phyloP scores from a whole-genome alignment of 37 sponge, comb jelly and placozoan genomes.

The Petrosia ficiformis region DNA sequence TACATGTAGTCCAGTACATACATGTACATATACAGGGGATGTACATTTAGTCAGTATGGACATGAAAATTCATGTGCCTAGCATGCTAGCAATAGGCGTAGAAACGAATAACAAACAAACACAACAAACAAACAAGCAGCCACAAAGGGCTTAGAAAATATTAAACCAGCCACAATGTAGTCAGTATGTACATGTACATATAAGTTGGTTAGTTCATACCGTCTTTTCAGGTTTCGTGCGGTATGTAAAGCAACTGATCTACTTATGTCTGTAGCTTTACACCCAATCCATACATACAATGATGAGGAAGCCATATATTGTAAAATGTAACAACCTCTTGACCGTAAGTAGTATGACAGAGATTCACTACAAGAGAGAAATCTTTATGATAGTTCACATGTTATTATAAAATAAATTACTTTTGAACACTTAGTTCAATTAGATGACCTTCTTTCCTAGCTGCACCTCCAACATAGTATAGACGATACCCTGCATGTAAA shows the following conservation, averaged over 20 bases:
- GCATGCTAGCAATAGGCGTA: too few relatives aligned
- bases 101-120: too few relatives aligned
- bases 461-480: slow-evolving; percentile 56
- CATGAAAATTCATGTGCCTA: too few relatives aligned
- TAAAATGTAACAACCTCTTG: slow-evolving; percentile 68
- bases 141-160: too few relatives aligned
- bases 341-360: slow-evolving; percentile 35
- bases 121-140: too few relatives aligned
- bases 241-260: slow-evolving; percentile 29
- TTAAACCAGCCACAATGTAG: too few relatives aligned
- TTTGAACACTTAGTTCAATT: slow-evolving; percentile 34
- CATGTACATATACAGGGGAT: too few relatives aligned
- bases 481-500: not conserved
- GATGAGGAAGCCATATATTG: slow-evolving; percentile 26
- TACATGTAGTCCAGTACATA: too few relatives aligned
- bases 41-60: too few relatives aligned
- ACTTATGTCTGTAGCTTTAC: slow-evolving; percentile 26
- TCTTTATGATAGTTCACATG: not conserved
- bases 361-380: slow-evolving; percentile 4
- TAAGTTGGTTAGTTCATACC: slow-evolving; percentile 18
- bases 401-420: not conserved
- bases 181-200: not conserved
- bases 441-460: slow-evolving; percentile 50
- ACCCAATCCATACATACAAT: slow-evolving; percentile 67
- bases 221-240: slow-evolving; percentile 28